These are phyloP conservation scores for Monarcha castaneiventris DNA, from an alignment of 2,113 vertebrate species.

Conservation along the genomic window DNA sequence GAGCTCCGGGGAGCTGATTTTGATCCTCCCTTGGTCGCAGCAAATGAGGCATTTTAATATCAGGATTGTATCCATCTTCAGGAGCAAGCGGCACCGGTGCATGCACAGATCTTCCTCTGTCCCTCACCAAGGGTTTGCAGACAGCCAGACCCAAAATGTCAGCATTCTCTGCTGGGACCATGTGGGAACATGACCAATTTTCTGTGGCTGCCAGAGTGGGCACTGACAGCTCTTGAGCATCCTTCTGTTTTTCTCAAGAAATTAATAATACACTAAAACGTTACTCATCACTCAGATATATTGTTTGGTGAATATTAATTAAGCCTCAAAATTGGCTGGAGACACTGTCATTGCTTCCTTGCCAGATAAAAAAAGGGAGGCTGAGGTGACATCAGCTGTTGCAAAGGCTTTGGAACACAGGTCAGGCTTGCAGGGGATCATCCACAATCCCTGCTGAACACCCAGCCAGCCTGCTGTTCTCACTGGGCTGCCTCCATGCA, in stretches of 20 bases:
- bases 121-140: accelerated
- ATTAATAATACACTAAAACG: background rate
- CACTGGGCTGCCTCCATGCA: accelerated
- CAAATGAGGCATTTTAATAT: background rate
- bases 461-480: accelerated
- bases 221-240: background rate
- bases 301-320: background rate
- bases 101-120: background rate
- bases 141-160: background rate
- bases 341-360: background rate
- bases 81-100: accelerated
- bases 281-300: background rate
- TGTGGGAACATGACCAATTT: accelerated
- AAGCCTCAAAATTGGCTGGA: background rate
- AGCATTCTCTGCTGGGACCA: background rate
- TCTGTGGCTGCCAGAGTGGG: background rate
- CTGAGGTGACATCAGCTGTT: accelerated
- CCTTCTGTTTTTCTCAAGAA: background rate
- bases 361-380: background rate
- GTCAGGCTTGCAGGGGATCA: background rate
- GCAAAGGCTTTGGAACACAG: background rate
- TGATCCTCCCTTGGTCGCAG: accelerated
- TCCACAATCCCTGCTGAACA: accelerated
- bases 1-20: accelerated
- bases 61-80: background rate